phyloP scores from a whole-genome alignment of 2,888 invertebrate species.

The Amphipoea oculea region DNA sequence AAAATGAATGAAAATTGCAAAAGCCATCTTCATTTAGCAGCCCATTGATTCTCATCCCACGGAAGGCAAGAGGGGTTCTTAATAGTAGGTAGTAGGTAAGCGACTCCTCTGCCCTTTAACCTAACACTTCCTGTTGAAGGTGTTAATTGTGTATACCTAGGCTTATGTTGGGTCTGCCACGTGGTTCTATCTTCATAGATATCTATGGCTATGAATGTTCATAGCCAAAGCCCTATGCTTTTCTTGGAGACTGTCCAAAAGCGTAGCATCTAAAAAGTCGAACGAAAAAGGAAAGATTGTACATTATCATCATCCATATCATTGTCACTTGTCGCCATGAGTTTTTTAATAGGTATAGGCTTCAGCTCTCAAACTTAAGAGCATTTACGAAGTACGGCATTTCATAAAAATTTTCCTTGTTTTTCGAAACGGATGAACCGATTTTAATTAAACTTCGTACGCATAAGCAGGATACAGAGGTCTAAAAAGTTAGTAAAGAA shows the following conservation, averaged over 20 bases:
- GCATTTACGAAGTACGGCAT: no score
- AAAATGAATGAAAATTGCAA: conserved; percentile 39
- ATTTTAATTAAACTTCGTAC: no score
- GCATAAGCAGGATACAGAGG: no score
- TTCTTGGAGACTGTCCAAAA: neutral
- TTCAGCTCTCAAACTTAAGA: no score
- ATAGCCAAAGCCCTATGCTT: no score
- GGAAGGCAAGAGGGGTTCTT: conserved; percentile 1
- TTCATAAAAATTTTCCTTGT: no score
- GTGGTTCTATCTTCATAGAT: neutral
- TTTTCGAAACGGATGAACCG: no score
- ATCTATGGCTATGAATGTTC: neutral
- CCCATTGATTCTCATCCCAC: conserved; percentile 48
- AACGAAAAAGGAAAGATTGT: neutral
- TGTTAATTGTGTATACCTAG: conserved; percentile 24
- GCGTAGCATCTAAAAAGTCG: neutral
- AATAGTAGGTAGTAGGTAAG: conserved; percentile 27
- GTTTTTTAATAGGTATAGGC: neutral
- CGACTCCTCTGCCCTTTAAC: conserved; percentile 44
- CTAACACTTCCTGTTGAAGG: conserved; percentile 36
- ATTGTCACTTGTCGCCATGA: neutral
- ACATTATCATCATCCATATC: neutral
- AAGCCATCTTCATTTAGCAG: conserved; percentile 24
- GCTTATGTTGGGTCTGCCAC: neutral
- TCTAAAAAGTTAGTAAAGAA: no score